Evolutionary conservation across 2,797 vertebrate species (phyloP), one percentile per base, ranked within the genome.

Genomic region (Catharus ustulatus): DNA sequence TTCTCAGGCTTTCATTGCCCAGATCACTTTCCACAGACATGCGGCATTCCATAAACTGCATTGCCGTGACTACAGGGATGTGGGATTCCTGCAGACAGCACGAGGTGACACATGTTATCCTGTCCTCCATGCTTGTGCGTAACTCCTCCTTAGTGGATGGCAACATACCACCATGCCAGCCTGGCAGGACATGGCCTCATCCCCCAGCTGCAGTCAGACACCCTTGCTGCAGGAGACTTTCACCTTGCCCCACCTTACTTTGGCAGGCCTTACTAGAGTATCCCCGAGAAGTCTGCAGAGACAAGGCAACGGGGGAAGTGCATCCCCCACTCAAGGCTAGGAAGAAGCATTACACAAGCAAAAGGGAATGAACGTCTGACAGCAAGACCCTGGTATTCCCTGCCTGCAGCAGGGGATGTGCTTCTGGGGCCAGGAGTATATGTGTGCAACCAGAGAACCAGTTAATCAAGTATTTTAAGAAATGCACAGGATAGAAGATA

Each of bases 231-330:
- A 75, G n/a, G 52, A 52, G 30, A 38, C 1, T 18, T 85, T 59
- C 36, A 38, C 18, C 0, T 0, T 43, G n/a, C 30, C 13, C 58
- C 5, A 0, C 63, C 54, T 72, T 3, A 0, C n/a, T 48, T 38
- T 7, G 9, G 30, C 55, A 89, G 63, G 76, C 30, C 36, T 79
- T 52, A 45, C 52, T 40, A 19, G 23, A 42, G 2, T 20, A 54
- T 54, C 55, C 62, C 20, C 27, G 49, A 57, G 32, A 61, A 58
- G 16, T 23, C 34, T 52, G 29, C 66, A 87, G 40, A 67, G 3
- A 61, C 36, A 55, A 81, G 4, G 30, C 19, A 15, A 36, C 4
- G 10, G 23, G 27, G 74, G 55, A 12, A 12, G 63, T 14, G 46
- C 0, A 32, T 7, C 0, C 17, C 13, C 6, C 22, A n/a, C 38